Evolutionary conservation across 1,140 invertebrate genomes (phyloP).

Genomic region (Drosophila sproati): DNA sequence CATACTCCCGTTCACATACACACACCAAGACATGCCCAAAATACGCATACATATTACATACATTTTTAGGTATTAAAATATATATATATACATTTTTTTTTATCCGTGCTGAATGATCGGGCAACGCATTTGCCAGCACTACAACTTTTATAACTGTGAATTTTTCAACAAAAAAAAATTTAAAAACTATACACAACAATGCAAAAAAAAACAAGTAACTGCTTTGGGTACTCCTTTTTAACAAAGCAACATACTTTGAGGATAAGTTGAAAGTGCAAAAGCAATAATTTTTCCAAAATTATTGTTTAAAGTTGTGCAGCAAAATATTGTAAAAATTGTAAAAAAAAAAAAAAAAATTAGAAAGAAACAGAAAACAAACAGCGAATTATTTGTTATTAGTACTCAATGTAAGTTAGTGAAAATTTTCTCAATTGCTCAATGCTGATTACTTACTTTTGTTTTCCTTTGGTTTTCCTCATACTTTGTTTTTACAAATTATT

Average conservation of each 20-base stretch:
- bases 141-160: slow-evolving; percentile 35
- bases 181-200: slow-evolving; percentile 19
- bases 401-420: slow-evolving; percentile 38
- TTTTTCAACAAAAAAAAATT: slow-evolving; percentile 35
- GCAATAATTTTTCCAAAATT: slow-evolving; percentile 9
- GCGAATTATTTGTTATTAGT: slow-evolving; percentile 32
- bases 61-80: slow-evolving; percentile 46
- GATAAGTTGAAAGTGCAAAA: slow-evolving; percentile 32
- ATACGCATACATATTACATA: background rate
- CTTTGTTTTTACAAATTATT: slow-evolving; percentile 36
- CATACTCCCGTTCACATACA: slow-evolving; percentile 1
- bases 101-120: slow-evolving; percentile 27
- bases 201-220: background rate
- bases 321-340: slow-evolving; percentile 46
- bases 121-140: slow-evolving; percentile 29
- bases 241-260: slow-evolving; percentile 17
- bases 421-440: slow-evolving; percentile 44
- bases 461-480: slow-evolving; percentile 16
- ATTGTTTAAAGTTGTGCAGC: slow-evolving; percentile 22
- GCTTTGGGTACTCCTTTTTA: slow-evolving; percentile 25
- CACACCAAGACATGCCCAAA: slow-evolving; percentile 10
- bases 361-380: slow-evolving; percentile 11
- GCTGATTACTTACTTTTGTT: slow-evolving; percentile 6
- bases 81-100: slow-evolving; percentile 21
- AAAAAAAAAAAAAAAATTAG: slow-evolving; percentile 10